Evolutionary conservation across 2,888 invertebrate genomes (phyloP).

Genomic region (Colletes collaris): DNA sequence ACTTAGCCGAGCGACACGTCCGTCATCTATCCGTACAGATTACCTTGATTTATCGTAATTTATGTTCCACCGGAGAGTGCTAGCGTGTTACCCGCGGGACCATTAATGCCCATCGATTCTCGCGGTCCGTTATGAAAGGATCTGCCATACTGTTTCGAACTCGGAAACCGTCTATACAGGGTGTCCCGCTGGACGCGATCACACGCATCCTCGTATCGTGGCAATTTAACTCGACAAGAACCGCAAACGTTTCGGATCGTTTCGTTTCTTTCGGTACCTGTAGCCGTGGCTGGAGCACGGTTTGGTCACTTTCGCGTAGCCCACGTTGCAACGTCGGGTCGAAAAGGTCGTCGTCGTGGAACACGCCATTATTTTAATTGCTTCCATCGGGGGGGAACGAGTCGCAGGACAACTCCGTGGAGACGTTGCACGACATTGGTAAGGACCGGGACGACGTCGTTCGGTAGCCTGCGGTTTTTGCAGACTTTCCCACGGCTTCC

Average conservation of each 20-base stretch:
- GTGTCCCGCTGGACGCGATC: too few relatives aligned
- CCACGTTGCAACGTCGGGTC: constrained; percentile 53
- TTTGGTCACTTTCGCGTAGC: constrained; percentile 45
- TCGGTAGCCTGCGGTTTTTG: constrained; percentile 30
- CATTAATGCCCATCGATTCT: constrained; percentile 19
- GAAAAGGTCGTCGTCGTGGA: constrained; percentile 31
- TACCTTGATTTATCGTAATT: constrained; percentile 35
- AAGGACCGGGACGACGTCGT: constrained; percentile 31
- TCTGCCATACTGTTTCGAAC: constrained; percentile 11
- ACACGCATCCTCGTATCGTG: neutral
- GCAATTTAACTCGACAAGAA: neutral
- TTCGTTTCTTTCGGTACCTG: too few relatives aligned
- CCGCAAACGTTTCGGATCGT: too few relatives aligned
- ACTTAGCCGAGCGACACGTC: constrained; percentile 34
- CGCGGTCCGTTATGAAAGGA: constrained; percentile 17
- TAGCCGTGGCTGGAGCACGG: constrained; percentile 17
- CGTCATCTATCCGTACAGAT: constrained; percentile 33
- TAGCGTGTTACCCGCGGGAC: neutral
- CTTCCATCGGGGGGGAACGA: constrained; percentile 73
- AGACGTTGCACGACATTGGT: constrained; percentile 60
- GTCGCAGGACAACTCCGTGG: constrained; percentile 68
- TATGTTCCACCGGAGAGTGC: constrained; percentile 4
- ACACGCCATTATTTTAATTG: constrained; percentile 77
- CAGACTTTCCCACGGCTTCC: constrained; percentile 37
- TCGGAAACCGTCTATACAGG: neutral